These are phyloP conservation scores for Cygnus atratus DNA, from an alignment of 2,113 vertebrate genomes.

Conservation along the genomic window DNA sequence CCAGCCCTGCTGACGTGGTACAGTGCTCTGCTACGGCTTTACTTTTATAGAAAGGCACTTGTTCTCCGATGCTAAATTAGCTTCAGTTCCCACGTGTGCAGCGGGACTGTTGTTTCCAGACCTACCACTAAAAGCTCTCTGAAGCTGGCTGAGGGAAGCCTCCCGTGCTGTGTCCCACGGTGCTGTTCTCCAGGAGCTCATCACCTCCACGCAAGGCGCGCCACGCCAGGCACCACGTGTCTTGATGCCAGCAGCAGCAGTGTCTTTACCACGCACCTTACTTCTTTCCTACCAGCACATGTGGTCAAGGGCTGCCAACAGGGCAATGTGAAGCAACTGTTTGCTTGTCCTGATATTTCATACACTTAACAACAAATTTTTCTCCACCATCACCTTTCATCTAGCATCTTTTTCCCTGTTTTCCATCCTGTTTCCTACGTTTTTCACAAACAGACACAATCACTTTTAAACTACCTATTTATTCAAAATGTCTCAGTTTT, in stretches of 20 bases:
- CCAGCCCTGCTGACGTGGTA: rapidly evolving
- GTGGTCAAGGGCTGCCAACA: rapidly evolving
- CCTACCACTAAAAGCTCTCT: background rate
- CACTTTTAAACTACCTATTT: background rate
- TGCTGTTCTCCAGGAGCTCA: background rate
- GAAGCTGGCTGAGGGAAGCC: rapidly evolving
- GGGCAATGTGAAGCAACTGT: background rate
- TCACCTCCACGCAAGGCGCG: no score
- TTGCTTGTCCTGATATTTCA: background rate
- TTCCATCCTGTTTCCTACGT: background rate
- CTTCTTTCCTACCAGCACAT: background rate
- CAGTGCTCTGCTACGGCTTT: background rate
- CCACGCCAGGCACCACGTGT: no score
- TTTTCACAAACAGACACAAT: background rate
- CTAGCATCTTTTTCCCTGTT: background rate
- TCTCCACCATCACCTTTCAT: background rate
- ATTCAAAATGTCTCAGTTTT: background rate
- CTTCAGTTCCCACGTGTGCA: background rate
- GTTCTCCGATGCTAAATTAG: background rate
- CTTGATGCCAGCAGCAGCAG: background rate
- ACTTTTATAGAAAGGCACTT: background rate
- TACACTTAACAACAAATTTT: background rate
- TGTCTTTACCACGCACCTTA: rapidly evolving
- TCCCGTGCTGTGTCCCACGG: background rate
- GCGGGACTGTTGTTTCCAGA: background rate